Evolutionary conservation across 2,113 vertebrate species (phyloP).

Genomic region (Pterophyllum scalare): DNA sequence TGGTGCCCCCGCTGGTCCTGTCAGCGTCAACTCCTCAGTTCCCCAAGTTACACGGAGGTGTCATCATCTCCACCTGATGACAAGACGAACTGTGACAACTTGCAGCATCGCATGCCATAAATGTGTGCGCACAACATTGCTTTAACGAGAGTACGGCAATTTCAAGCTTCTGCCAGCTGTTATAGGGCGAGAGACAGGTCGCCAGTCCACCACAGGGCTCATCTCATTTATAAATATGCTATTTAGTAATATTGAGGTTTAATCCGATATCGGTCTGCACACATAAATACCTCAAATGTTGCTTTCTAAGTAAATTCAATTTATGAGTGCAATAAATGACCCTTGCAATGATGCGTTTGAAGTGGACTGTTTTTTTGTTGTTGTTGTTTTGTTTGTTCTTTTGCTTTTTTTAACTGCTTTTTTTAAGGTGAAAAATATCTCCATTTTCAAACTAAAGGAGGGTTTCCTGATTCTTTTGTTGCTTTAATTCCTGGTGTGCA

Average conservation of each 20-base stretch:
- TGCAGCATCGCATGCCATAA: slow-evolving; percentile 29
- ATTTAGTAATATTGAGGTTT: background rate
- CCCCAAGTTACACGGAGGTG: slow-evolving; percentile 54
- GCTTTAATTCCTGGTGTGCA: slow-evolving; percentile 70
- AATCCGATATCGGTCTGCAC: background rate
- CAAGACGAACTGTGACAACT: slow-evolving; percentile 45
- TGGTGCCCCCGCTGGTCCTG: slow-evolving; percentile 49
- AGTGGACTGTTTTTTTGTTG: background rate
- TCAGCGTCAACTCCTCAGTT: slow-evolving; percentile 52
- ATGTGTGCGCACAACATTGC: background rate
- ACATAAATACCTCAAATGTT: too few species aligned
- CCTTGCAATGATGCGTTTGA: background rate
- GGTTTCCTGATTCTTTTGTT: slow-evolving; percentile 21
- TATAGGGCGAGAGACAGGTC: background rate
- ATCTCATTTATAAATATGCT: background rate
- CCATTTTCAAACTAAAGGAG: background rate
- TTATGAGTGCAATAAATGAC: background rate
- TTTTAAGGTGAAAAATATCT: background rate
- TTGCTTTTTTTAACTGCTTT: background rate
- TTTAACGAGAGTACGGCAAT: background rate
- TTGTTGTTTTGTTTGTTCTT: too few species aligned
- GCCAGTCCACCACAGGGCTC: background rate
- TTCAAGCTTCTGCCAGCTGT: background rate
- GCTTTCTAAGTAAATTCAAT: background rate
- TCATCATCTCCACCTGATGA: slow-evolving; percentile 63